These are phyloP conservation scores for Cotesia chilonis DNA, from an alignment of 1,140 invertebrate species.

Conservation along the genomic window DNA sequence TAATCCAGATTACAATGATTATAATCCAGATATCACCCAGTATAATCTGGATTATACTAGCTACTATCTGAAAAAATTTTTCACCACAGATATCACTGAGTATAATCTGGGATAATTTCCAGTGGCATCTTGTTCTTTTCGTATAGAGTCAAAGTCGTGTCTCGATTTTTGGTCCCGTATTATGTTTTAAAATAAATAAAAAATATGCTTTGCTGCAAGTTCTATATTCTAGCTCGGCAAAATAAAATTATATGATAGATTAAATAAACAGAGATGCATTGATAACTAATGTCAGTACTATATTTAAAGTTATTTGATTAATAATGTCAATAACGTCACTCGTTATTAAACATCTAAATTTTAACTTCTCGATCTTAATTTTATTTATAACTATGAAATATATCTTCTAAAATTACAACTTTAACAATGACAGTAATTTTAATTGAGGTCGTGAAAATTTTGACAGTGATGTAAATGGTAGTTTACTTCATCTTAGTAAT, in stretches of 20 bases:
- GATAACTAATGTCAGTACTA: not conserved
- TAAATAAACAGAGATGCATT: slow-evolving; percentile 2
- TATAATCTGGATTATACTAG: too few relatives aligned
- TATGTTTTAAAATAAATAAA: too few relatives aligned
- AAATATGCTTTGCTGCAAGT: too few relatives aligned
- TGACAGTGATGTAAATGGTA: slow-evolving; percentile 43
- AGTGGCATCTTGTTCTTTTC: too few relatives aligned
- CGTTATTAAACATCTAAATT: slow-evolving; percentile 27
- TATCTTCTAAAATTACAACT: not conserved
- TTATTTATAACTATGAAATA: slow-evolving; percentile 5
- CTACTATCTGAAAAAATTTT: too few relatives aligned
- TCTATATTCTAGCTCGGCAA: not conserved
- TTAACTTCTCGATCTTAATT: slow-evolving; percentile 22
- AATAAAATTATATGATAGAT: slow-evolving; percentile 17
- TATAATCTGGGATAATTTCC: too few relatives aligned
- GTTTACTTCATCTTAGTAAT: slow-evolving; percentile 31
- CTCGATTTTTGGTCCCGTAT: too few relatives aligned
- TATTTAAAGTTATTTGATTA: slow-evolving; percentile 26
- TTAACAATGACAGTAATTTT: slow-evolving; percentile 18
- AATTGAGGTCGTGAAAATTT: slow-evolving; percentile 27
- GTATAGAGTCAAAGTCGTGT: too few relatives aligned
- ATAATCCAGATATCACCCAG: too few relatives aligned
- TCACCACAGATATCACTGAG: too few relatives aligned
- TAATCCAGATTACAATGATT: too few relatives aligned
- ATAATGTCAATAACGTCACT: slow-evolving; percentile 30